Base-by-base conservation (phyloP, 2,113 vertebrate species). In the Xyliphius kryptos region DNA sequence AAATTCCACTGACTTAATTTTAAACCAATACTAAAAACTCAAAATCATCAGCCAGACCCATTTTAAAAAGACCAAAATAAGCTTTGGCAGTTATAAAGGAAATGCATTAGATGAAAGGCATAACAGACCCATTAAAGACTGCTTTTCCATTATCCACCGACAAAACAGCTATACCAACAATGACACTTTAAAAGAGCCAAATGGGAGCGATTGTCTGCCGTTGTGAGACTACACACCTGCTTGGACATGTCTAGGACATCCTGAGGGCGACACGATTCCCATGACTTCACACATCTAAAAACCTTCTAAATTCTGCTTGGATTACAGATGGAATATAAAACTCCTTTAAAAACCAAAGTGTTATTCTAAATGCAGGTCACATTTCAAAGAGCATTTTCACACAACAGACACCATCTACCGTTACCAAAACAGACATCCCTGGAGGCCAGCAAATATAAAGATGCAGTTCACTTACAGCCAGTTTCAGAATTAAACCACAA, bases 31-130 rank as follows among this genome's bases (percentile, higher is more conserved):
- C 67, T 70, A 47, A 58, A 49, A 60, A 62, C 64, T 56, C 46
- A 26, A 62, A 72, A 56, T 47, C 64, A 62, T 72, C 71, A 72
- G 58, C 38, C 52, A 59, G 72, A 72, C 68, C 41, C 50, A 74
- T 69, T 67, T 74, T 71, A 77, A 76, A 77, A 26, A 50, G 36
- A 49, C n/a, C 58, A 54, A 44, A 40, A 47, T 60, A 44, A 54
- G 41, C 26, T 61, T 51, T 32, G 38, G 2, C 14, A 26, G 20
- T 36, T 56, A 65, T 56, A 20, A 54, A 53, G 54, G 43, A 58
- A 52, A 61, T 16, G 16, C 10, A 8, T 19, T 44, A 50, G 53
- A 40, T n/a, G 46, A 51, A 48, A 15, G 49, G 12, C 51, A 43
- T 14, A 41, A 26, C 12, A 52, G 11, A 37, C 22, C 14, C 43